Evolutionary conservation across 2,113 vertebrate genomes (phyloP), one percentile per base, ranked within the genome.

Genomic region (Hypomesus transpacificus): DNA sequence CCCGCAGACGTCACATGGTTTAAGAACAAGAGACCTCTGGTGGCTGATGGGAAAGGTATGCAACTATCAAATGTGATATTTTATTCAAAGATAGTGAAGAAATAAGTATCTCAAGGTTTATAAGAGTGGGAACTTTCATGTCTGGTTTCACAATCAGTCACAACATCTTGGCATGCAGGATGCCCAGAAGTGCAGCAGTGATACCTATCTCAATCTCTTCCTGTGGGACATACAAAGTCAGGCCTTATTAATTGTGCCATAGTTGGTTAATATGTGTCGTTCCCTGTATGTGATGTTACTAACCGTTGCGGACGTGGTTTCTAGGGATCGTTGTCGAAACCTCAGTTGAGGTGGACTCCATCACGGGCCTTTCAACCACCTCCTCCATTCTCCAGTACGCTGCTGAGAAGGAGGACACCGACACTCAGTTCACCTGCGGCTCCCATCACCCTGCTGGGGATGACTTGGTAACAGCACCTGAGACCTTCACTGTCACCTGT

Each of bases 401-500:
- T 24, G 91, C 96, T 9, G 85, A 85, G 64, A 98, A 95, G 75
- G 92, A 88, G 71, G 96, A 98, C 79, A 76, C 89, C 24, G 88
- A 90, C 17, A 89, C 94, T 21, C 82, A 85, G 69, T 98, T 98
- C 80, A 85, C 81, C 60, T 98, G 97, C 69, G 84, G 85, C 13
- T 89, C 94, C 69, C 88, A 88, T 14, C 93, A 92, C 26, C 74
- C 80, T 18, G 85, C 86, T 18, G 87, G 91, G 70, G 88, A 92
- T 86, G 66, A 95, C 97, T 68, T 84, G 39, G 39, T 9, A 13
- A 46, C 39, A 9, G 39, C 92, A 70, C 81, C 93, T 20, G 65
- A 86, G 77, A 85, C 89, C 71, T 93, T 98, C 4, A 89, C 92
- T 73, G 90, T 98, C 86, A 94, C 94, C 82, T 98, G 97, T 98